Percentiles rank a stretch among this genome's conserved stretches.
These are phyloP conservation scores for Echeneis naucrates DNA, from an alignment of 2,797 vertebrate genomes.

Conservation along the genomic window DNA sequence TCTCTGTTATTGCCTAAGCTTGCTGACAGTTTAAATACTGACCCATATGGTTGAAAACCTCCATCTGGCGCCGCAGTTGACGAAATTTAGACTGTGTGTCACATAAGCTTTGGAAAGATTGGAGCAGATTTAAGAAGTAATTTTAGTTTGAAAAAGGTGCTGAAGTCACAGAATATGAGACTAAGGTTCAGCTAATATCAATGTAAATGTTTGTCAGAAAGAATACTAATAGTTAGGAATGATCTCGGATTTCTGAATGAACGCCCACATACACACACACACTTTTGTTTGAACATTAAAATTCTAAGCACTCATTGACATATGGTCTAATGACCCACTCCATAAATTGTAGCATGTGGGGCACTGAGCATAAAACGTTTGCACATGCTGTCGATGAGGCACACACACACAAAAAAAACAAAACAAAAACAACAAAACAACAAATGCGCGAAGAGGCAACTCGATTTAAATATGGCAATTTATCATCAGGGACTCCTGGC, in stretches of 20 bases:
- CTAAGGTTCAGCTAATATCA: background rate
- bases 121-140: background rate
- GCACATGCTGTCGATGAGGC: conserved; percentile 61
- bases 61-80: conserved; percentile 12
- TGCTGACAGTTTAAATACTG: conserved; percentile 3
- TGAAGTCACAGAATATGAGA: conserved; percentile 4
- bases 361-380: conserved; percentile 61
- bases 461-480: conserved; percentile 59
- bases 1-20: background rate
- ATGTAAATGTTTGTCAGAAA: conserved; percentile 24
- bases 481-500: conserved; percentile 50
- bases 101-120: background rate
- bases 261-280: conserved; percentile 1
- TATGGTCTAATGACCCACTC: conserved; percentile 51
- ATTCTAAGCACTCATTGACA: conserved; percentile 38
- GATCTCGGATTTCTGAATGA: conserved; percentile 35
- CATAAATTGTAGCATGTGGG: conserved; percentile 56
- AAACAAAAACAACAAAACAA: too few species aligned
- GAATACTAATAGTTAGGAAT: conserved; percentile 9
- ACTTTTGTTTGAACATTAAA: conserved; percentile 17
- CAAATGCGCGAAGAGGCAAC: conserved; percentile 42
- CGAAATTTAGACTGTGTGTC: conserved; percentile 2
- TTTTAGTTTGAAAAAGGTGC: background rate
- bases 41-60: conserved; percentile 10
- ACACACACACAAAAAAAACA: too few species aligned